Evolutionary conservation across 1,140 invertebrate species (phyloP).

Genomic region (Trinorchestia longiramus): DNA sequence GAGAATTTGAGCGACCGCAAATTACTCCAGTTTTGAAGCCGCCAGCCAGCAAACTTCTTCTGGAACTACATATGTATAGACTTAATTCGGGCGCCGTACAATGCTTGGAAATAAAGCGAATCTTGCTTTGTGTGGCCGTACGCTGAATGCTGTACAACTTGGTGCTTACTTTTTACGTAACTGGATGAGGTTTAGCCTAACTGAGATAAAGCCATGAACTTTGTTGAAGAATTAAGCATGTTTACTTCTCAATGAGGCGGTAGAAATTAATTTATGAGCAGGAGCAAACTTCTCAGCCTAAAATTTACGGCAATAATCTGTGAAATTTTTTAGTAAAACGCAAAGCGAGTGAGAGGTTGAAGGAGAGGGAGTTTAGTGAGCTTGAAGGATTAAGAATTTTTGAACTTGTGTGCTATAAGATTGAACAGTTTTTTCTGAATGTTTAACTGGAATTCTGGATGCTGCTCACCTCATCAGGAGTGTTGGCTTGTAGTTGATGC

Average conservation of each 20-base stretch:
- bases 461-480: neutral
- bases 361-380: neutral
- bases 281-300: neutral
- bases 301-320: neutral
- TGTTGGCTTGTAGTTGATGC: too few species aligned
- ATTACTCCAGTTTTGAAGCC: neutral
- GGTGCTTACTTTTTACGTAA: neutral
- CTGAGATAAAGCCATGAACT: neutral
- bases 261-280: too few species aligned
- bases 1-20: neutral
- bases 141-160: neutral
- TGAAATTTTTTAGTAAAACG: neutral
- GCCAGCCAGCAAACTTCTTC: neutral
- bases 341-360: neutral
- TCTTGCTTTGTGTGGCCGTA: neutral
- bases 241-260: neutral
- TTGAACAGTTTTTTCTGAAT: neutral
- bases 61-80: neutral
- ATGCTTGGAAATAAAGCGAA: too few species aligned
- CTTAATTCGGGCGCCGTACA: too few species aligned
- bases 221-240: neutral
- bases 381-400: neutral
- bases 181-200: neutral
- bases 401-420: neutral
- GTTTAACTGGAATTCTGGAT: neutral